phyloP scores from a whole-genome alignment of 2,888 invertebrate species.

The Netelia fuscicornis region DNA sequence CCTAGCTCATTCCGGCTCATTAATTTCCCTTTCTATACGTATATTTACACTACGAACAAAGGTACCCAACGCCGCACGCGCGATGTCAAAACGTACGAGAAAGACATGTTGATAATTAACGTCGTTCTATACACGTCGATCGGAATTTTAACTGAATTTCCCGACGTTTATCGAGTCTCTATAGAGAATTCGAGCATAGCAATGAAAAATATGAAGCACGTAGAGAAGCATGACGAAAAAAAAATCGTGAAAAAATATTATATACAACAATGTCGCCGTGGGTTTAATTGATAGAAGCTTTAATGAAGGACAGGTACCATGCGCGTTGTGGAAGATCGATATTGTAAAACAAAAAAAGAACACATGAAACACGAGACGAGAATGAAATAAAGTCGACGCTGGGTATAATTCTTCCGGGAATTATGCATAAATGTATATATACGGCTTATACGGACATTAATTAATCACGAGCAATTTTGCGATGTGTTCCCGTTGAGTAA shows the following conservation, averaged over 20 bases:
- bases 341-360: slow-evolving; percentile 12
- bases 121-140: neutral
- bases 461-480: slow-evolving; percentile 63
- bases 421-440: slow-evolving; percentile 30
- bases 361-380: neutral
- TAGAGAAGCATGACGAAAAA: neutral
- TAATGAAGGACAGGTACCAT: slow-evolving; percentile 58
- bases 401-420: slow-evolving; percentile 46
- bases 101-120: neutral
- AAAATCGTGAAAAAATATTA: neutral
- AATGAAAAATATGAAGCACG: neutral
- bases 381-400: slow-evolving; percentile 7
- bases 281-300: slow-evolving; percentile 64
- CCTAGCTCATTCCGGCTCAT: slow-evolving; percentile 49
- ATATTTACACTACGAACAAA: slow-evolving; percentile 36
- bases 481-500: slow-evolving; percentile 51
- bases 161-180: neutral
- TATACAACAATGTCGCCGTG: neutral
- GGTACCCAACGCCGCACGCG: neutral
- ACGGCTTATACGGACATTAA: slow-evolving; percentile 54
- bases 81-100: neutral
- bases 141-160: neutral
- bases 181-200: neutral
- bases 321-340: slow-evolving; percentile 35
- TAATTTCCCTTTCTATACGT: slow-evolving; percentile 35